Evolutionary conservation across 2,888 invertebrate species (phyloP).

Genomic region (Eucera pruinosa): DNA sequence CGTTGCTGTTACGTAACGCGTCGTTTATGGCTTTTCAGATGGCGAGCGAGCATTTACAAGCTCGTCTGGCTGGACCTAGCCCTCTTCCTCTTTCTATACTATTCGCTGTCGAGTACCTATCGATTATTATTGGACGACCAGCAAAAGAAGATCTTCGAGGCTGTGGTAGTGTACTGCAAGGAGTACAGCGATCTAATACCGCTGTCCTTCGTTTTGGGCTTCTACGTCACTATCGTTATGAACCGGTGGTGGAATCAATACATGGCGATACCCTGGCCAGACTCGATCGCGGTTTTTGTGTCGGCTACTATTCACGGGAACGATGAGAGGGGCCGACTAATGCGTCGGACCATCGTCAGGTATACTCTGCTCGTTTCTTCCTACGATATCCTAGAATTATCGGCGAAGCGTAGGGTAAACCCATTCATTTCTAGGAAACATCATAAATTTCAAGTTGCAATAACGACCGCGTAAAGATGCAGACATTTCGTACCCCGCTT

Average conservation of each 20-base stretch:
- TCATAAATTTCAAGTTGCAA: too few relatives aligned
- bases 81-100: constrained; percentile 92
- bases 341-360: constrained; percentile 86
- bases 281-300: constrained; percentile 86
- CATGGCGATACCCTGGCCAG: constrained; percentile 87
- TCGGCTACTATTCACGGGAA: constrained; percentile 86
- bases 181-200: constrained; percentile 95
- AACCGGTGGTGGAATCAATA: constrained; percentile 92
- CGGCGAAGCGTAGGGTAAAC: too few relatives aligned
- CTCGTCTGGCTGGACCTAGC: constrained; percentile 95
- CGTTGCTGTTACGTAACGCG: background rate
- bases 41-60: constrained; percentile 98
- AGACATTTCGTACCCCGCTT: too few relatives aligned
- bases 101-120: constrained; percentile 91
- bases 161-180: constrained; percentile 93
- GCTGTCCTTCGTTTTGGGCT: constrained; percentile 96
- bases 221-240: constrained; percentile 97
- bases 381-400: too few relatives aligned
- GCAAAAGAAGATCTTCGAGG: constrained; percentile 92
- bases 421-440: too few relatives aligned
- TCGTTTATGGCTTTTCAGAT: constrained; percentile 87
- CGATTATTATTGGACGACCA: constrained; percentile 88
- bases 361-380: constrained; percentile 34
- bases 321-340: constrained; percentile 86
- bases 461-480: too few relatives aligned